Conservation (phyloP, 2,797 vertebrate genomes). For the Gymnodraco acuticeps region DNA sequence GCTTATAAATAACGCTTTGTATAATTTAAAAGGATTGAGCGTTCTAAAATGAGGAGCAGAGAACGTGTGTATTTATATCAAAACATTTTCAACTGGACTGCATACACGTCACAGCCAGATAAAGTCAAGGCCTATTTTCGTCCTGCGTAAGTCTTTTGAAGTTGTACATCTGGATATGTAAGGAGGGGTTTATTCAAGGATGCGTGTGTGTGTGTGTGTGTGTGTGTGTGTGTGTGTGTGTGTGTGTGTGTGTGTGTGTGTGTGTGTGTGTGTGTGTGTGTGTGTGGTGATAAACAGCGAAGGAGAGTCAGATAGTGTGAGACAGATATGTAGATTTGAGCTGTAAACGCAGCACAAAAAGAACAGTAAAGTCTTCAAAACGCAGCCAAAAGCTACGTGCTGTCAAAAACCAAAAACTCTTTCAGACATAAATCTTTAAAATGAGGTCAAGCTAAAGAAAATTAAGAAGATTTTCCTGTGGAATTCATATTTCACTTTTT, state of each 20-base stretch:
- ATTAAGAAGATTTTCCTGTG: constrained; percentile 21
- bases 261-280: too few species aligned
- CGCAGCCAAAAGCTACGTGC: constrained; percentile 37
- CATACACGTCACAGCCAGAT: constrained; percentile 29
- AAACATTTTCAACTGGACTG: constrained; percentile 46
- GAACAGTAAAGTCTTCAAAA: constrained; percentile 21
- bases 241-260: not conserved
- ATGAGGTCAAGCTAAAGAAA: constrained; percentile 44
- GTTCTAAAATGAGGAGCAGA: constrained; percentile 34
- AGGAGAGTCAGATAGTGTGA: constrained; percentile 38
- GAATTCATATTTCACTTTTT: constrained; percentile 39
- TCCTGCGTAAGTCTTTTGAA: constrained; percentile 33
- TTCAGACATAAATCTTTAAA: constrained; percentile 25
- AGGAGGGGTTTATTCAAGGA: constrained; percentile 25
- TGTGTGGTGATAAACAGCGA: constrained; percentile 4
- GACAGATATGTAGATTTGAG: constrained; percentile 59
- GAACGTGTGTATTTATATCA: constrained; percentile 43
- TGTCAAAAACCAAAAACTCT: constrained; percentile 30
- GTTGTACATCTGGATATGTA: constrained; percentile 37
- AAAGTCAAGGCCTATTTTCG: constrained; percentile 25
- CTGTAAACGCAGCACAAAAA: constrained; percentile 29
- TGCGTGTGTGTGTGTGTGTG: not conserved
- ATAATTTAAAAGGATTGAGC: constrained; percentile 50
- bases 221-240: not conserved
- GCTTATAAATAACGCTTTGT: constrained; percentile 54